Base-by-base conservation (phyloP, 2,888 invertebrate species). In the Raillietiella orientalis region DNA sequence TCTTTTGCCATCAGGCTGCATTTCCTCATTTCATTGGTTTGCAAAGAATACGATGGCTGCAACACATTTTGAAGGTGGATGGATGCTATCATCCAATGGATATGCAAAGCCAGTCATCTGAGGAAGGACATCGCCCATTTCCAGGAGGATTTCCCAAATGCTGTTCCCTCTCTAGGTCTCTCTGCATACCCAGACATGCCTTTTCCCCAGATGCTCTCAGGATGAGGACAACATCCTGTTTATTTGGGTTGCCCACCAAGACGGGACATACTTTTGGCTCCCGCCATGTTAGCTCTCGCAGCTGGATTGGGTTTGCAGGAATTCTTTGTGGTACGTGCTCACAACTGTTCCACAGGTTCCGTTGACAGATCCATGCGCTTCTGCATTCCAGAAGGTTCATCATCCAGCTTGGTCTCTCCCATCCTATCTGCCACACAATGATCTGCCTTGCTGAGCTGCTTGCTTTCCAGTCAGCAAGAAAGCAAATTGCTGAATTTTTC, bases 381-480 rank as follows among this genome's bases (percentile, higher is more conserved):
- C 59, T 96, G 96, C 90, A 99, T 90, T 47, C 93, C 90, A 57
- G 75, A 62, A 49, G 90, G 96, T 44, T 93, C 90, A 52, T 90
- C 66, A 53, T 93, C 93, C 45, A 96, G 61, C 53, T 90, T 90
- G 38, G 96, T 96, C 51, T 93, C 90, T 35, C 96, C 96, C 67
- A 96, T 90, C 56, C 93, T 93, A 53, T 96, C 96, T 46, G 87
- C 90, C 60, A 99, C 72, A 62, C 87, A 96, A 84, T 87, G 59
- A 30, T n/a, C n/a, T n/a, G n/a, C n/a, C n/a, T n/a, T n/a, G n/a
- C n/a, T n/a, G n/a, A n/a, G n/a, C n/a, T n/a, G n/a, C n/a, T n/a
- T n/a, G n/a, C n/a, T n/a, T n/a, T n/a, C n/a, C n/a, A n/a, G n/a
- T n/a, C n/a, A n/a, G n/a, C n/a, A n/a, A n/a, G n/a, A n/a, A n/a